Evolutionary conservation across 2,888 invertebrate species (phyloP), one percentile per base, ranked within the genome.

Genomic region (Laothoe populi): DNA sequence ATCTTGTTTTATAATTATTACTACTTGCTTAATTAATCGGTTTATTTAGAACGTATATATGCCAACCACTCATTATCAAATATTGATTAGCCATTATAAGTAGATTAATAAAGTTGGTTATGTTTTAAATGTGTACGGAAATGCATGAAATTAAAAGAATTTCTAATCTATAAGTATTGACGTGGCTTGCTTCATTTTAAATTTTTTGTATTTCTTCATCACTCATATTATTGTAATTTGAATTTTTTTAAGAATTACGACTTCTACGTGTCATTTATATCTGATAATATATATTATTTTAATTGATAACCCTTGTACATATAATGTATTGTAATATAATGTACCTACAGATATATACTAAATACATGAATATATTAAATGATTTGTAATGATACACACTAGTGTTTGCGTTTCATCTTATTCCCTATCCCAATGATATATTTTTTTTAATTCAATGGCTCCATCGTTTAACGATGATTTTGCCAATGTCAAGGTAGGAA

Each of bases 291-390:
- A 69, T 62, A 59, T 63, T 53, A 40, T 48, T 53, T 53, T 53
- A 53, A 53, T 35, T 53, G 31, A 35, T 53, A 53, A 53, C 19
- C 35, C 53, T 71, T 79, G 73, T 92, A 86, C 90, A 92, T 81
- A 92, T 89, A 90, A 75, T 89, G 87, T 90, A 89, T 81, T 70
- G 69, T 72, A 79, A 85, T 81, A 82, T 79, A 86, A 78, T 87
- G 81, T 88, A 89, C 82, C 81, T 83, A 78, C 75, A 79, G 79
- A 62, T 61, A 59, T 60, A 60, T 62, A 58, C 57, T 44, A 66
- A 64, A 68, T 75, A 74, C 84, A 83, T 86, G 80, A 88, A 85
- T 84, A 84, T 86, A 86, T 80, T 84, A 88, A 85, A 89, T 70
- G 69, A 71, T 66, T 66, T 57, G 45, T 57, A 46, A 53, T 57